Conservation (phyloP, 1,140 invertebrate species). For the Diachasma alloeum region DNA sequence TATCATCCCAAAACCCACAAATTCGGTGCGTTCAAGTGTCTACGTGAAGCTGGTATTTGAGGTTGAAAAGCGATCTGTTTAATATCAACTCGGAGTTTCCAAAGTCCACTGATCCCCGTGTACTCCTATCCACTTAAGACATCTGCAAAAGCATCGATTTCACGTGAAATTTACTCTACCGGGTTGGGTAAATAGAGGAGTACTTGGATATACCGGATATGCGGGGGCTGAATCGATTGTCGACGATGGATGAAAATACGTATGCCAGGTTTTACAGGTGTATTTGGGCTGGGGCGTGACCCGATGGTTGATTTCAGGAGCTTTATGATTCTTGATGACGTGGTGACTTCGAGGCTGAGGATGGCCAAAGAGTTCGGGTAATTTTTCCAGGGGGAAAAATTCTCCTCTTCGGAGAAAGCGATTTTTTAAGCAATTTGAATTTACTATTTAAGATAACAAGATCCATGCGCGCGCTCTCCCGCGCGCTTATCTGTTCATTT, state of each 20-base stretch:
- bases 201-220: background rate
- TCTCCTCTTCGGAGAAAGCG: too few relatives aligned
- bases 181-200: background rate
- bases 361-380: too few relatives aligned
- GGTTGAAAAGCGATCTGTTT: conserved; percentile 3
- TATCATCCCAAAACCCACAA: background rate
- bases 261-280: background rate
- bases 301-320: too few relatives aligned
- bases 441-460: too few relatives aligned
- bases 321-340: too few relatives aligned
- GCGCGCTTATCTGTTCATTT: too few relatives aligned
- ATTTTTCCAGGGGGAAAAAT: too few relatives aligned
- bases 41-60: background rate
- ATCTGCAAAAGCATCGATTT: conserved; percentile 1
- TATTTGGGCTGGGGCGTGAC: too few relatives aligned
- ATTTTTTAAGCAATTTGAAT: too few relatives aligned
- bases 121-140: conserved; percentile 1
- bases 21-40: background rate
- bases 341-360: too few relatives aligned
- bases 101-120: background rate
- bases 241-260: background rate
- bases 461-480: too few relatives aligned
- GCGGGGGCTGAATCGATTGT: background rate
- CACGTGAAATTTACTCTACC: background rate
- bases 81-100: background rate